phyloP scores from a whole-genome alignment of 2,113 vertebrate genomes.

The Hepsetus odoe region DNA sequence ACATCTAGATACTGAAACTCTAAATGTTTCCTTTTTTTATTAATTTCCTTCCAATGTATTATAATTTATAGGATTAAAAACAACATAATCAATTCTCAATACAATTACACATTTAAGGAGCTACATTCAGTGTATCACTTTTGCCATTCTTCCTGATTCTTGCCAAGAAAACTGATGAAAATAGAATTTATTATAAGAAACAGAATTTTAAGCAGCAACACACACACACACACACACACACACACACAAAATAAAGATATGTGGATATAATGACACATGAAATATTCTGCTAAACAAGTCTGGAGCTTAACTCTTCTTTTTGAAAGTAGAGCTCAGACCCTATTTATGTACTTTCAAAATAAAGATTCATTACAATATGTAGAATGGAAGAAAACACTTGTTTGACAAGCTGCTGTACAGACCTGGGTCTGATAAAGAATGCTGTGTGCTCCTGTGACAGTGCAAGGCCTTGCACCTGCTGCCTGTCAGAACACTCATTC shows the following conservation, averaged over 20 bases:
- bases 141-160: no score
- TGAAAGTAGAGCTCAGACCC: not conserved
- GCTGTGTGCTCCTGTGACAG: conserved; percentile 5
- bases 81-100: no score
- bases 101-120: no score
- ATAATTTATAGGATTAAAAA: no score
- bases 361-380: not conserved
- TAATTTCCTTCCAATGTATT: no score
- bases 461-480: conserved; percentile 27
- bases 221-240: not conserved
- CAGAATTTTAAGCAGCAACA: not conserved
- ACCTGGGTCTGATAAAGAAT: conserved; percentile 10
- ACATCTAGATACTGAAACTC: not conserved
- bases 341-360: not conserved
- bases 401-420: not conserved
- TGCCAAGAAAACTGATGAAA: no score
- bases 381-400: not conserved
- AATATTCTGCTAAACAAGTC: no score
- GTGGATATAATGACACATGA: no score
- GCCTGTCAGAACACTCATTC: conserved; percentile 34
- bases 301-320: not conserved
- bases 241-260: no score
- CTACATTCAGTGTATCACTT: no score
- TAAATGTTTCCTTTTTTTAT: no score
- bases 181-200: no score